Percentiles rank a stretch among this genome's conserved stretches.
Evolutionary conservation across 2,113 vertebrate species (phyloP).

Genomic region (Siniperca knerii): DNA sequence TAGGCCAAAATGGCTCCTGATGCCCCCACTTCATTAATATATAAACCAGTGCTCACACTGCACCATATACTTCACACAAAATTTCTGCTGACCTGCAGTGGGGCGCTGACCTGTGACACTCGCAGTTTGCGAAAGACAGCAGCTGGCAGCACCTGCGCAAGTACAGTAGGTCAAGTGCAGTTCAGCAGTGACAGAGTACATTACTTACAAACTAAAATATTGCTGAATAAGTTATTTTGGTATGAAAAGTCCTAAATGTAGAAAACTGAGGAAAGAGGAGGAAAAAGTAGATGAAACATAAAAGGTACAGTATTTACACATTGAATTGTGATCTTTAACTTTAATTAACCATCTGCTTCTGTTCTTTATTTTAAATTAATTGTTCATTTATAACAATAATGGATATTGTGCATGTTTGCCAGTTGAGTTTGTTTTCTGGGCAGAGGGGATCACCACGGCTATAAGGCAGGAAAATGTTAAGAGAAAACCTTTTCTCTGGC

Average conservation of each 20-base stretch:
- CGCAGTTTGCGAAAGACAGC: neutral
- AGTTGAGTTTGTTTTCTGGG: neutral
- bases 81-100: neutral
- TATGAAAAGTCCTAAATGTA: neutral
- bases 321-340: neutral
- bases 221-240: neutral
- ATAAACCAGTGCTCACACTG: neutral
- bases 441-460: neutral
- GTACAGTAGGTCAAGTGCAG: conserved; percentile 3
- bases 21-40: neutral
- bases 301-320: neutral
- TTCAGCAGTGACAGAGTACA: conserved; percentile 8
- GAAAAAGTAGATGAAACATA: neutral
- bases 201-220: neutral
- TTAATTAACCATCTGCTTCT: conserved; percentile 1
- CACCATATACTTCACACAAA: conserved; percentile 12
- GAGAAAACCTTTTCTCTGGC: conserved; percentile 30
- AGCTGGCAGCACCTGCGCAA: neutral
- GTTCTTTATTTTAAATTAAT: neutral
- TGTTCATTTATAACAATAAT: conserved; percentile 11
- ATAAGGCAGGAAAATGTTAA: neutral
- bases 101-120: conserved; percentile 25
- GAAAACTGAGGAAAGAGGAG: neutral
- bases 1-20: neutral
- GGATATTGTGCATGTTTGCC: neutral